A percentile compares a stretch with the other conserved stretches of the same genome.
Evolutionary conservation across 2,113 vertebrate species (phyloP).

Genomic region (Brachyhypopomus gauderio): DNA sequence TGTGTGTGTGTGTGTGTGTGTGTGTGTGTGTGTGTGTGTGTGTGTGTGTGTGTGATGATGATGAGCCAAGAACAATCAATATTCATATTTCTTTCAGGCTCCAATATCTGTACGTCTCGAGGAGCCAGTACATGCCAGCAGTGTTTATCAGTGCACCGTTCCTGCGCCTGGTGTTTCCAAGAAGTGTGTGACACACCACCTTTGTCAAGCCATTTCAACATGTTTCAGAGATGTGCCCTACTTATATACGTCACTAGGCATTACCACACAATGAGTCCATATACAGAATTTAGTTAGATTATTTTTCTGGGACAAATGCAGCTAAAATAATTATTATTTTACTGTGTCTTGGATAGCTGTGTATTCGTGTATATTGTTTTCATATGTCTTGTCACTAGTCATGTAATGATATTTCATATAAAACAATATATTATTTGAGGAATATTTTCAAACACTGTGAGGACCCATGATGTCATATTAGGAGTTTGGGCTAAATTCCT

Average conservation of each 20-base stretch:
- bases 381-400: no score
- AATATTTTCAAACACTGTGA: not conserved
- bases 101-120: conserved; percentile 88
- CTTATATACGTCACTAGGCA: not conserved
- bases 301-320: not conserved
- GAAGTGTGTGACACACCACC: conserved; percentile 82
- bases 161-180: conserved; percentile 90
- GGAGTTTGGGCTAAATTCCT: conserved; percentile 69
- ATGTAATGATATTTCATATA: no score
- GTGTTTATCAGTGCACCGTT: conserved; percentile 88
- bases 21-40: not conserved
- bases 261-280: not conserved
- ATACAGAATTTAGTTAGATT: not conserved
- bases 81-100: conserved; percentile 71
- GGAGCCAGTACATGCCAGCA: conserved; percentile 92
- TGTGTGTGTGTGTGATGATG: not conserved
- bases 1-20: not conserved
- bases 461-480: conserved; percentile 40
- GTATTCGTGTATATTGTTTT: no score
- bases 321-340: not conserved
- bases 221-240: conserved; percentile 9
- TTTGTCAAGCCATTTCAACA: not conserved
- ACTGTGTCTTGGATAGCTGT: no score
- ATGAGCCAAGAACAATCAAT: not conserved
- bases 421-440: not conserved